Conservation (phyloP, 1,140 invertebrate genomes). For the Eupristina koningsbergeri region DNA sequence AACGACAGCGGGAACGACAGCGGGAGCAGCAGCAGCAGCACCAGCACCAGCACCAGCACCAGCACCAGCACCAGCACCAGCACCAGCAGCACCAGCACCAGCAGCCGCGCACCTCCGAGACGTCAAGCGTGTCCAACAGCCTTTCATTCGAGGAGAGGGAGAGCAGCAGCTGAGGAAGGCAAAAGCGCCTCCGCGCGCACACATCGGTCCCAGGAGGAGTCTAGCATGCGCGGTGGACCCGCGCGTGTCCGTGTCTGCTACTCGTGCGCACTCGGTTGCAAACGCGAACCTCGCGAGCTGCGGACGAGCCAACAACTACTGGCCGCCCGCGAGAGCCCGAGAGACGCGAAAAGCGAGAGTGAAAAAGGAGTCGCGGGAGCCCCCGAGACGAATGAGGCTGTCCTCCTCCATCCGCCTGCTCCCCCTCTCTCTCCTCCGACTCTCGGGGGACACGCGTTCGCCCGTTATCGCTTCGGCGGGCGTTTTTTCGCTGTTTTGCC, state of each 20-base stretch:
- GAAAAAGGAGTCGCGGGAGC: neutral
- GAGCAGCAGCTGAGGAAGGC: conserved; percentile 32
- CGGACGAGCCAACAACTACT: conserved; percentile 15
- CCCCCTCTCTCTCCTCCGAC: too few relatives aligned
- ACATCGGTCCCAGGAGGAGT: neutral
- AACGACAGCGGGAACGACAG: neutral
- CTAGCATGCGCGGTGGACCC: neutral
- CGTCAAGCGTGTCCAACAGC: conserved; percentile 28
- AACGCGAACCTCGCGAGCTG: neutral
- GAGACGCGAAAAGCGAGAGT: conserved; percentile 23
- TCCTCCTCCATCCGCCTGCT: too few relatives aligned
- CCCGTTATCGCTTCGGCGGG: conserved; percentile 15
- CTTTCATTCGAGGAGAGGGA: neutral
- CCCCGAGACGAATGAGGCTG: too few relatives aligned
- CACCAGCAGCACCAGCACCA: neutral
- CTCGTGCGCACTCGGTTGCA: neutral
- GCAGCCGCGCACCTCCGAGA: too few relatives aligned
- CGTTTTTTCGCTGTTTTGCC: too few relatives aligned
- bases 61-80: neutral
- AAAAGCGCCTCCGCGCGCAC: neutral
- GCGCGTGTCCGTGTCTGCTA: neutral
- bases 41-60: neutral
- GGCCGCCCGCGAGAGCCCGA: neutral
- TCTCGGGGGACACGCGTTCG: neutral
- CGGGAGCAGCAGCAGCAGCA: neutral